A percentile compares a stretch with the other conserved stretches of the same genome.
phyloP scores from a whole-genome alignment of 2,888 invertebrate species.

The Rotaria sp. region DNA sequence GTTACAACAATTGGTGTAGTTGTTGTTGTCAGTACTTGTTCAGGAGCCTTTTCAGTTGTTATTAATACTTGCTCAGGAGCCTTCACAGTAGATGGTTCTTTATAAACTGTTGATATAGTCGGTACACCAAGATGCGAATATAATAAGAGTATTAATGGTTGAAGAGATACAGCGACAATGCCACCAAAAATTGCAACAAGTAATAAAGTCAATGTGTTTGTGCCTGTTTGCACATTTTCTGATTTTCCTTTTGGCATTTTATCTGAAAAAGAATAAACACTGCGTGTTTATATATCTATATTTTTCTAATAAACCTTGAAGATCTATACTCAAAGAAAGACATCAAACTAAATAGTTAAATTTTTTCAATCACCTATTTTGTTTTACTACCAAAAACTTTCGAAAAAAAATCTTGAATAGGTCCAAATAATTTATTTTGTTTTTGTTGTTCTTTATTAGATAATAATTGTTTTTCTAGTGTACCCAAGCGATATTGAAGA shows the following conservation, averaged over 20 bases:
- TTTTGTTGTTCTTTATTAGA: neutral
- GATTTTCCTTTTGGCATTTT: neutral
- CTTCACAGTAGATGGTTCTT: neutral
- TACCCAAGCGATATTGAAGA: neutral
- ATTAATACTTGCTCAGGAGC: neutral
- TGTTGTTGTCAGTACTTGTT: too few species aligned
- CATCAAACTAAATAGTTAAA: neutral
- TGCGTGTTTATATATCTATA: neutral
- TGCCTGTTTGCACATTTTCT: neutral
- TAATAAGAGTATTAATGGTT: neutral
- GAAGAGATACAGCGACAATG: neutral
- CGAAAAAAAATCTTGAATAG: neutral
- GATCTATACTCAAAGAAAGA: neutral
- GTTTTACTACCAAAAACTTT: neutral
- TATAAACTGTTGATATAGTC: neutral
- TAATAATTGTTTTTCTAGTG: neutral
- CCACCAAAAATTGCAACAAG: neutral
- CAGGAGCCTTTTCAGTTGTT: neutral
- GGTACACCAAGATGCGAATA: neutral
- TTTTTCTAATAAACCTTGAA: neutral
- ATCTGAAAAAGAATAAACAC: neutral
- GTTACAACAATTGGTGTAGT: neutral
- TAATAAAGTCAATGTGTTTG: neutral
- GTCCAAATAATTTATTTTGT: neutral
- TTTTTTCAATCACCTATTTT: neutral